Conservation (phyloP, 2,113 vertebrate genomes). For the Peromyscus maniculatus region DNA sequence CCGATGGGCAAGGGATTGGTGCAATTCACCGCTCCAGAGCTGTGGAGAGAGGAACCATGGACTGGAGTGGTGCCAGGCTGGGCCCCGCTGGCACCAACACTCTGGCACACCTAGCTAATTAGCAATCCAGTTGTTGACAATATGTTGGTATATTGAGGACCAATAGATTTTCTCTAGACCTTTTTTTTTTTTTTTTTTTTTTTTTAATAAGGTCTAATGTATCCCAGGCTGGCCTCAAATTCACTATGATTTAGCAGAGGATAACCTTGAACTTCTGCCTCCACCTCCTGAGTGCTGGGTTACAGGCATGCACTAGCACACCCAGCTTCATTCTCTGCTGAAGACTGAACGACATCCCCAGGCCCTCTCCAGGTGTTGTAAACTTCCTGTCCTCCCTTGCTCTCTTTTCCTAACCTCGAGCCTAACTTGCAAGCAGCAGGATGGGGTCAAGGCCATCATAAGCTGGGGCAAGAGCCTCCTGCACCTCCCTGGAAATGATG, state of each 20-base stretch:
- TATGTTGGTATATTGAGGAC: background rate
- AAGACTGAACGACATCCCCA: background rate
- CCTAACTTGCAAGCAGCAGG: background rate
- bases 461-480: background rate
- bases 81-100: background rate
- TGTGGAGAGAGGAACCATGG: conserved; percentile 16
- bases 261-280: background rate
- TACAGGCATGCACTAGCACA: background rate
- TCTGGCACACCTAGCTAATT: background rate
- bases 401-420: background rate
- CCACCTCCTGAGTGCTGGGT: background rate
- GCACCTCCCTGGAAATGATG: background rate
- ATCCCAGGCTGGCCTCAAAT: background rate
- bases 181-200: background rate
- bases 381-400: background rate
- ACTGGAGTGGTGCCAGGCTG: background rate
- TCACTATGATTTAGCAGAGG: background rate
- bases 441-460: background rate
- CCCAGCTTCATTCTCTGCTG: background rate
- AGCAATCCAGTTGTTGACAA: background rate
- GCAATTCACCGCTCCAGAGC: background rate
- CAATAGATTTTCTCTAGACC: background rate
- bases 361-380: background rate
- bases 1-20: conserved; percentile 75
- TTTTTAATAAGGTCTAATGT: background rate